phyloP scores from a whole-genome alignment of 2,797 vertebrate genomes.

The Decapterus maruadsi region DNA sequence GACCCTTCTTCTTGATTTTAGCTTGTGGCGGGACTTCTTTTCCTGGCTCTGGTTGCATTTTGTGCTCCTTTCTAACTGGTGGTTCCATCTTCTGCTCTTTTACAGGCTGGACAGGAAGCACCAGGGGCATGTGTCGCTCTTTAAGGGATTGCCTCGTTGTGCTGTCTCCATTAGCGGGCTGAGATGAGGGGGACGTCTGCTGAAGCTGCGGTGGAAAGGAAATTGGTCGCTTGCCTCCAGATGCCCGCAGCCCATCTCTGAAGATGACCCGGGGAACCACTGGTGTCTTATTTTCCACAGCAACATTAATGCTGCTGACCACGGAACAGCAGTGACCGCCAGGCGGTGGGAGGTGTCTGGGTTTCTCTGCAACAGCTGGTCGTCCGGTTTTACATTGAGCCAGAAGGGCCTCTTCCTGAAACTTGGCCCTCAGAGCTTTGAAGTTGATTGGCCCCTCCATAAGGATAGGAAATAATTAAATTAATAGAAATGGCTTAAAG shows the following conservation, averaged over 20 bases:
- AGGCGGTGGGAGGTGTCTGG: constrained; percentile 73
- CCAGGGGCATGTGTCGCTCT: constrained; percentile 75
- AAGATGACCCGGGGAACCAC: constrained; percentile 56
- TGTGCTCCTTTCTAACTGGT: constrained; percentile 46
- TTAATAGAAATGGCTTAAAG: neutral
- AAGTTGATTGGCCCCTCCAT: constrained; percentile 87
- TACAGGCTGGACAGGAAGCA: constrained; percentile 70
- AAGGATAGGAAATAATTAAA: constrained; percentile 13
- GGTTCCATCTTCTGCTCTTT: constrained; percentile 53
- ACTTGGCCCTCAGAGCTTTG: constrained; percentile 91
- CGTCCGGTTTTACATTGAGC: constrained; percentile 65
- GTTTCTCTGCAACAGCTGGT: constrained; percentile 83
- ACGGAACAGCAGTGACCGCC: constrained; percentile 56
- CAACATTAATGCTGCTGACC: constrained; percentile 40
- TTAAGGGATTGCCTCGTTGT: constrained; percentile 65
- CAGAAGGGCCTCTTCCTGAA: constrained; percentile 86
- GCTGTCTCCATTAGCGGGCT: constrained; percentile 38
- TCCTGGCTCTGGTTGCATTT: constrained; percentile 20
- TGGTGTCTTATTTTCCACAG: constrained; percentile 60
- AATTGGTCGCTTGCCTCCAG: constrained; percentile 68
- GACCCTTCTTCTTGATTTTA: constrained; percentile 78
- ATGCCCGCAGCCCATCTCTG: constrained; percentile 68
- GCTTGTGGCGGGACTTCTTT: constrained; percentile 57
- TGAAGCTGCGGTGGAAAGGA: constrained; percentile 68
- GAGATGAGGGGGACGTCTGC: constrained; percentile 43